Evolutionary conservation across 1,140 invertebrate species (phyloP).

Genomic region (Brachionus manjavacas): DNA sequence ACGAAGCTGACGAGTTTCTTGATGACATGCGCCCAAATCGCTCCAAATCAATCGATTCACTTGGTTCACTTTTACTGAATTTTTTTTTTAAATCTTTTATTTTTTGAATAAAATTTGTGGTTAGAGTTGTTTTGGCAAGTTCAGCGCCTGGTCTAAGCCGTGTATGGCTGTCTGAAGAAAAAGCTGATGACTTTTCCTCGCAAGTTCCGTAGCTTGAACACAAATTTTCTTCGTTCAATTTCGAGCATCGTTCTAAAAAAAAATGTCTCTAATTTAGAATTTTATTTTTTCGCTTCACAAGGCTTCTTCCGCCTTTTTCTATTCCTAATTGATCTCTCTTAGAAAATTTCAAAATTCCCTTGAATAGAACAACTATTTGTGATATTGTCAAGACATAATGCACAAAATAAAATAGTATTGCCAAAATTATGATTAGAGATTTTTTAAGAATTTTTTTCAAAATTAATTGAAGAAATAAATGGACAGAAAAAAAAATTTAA

Average conservation of each 20-base stretch:
- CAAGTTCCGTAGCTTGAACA: constrained; percentile 26
- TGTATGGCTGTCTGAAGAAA: not conserved
- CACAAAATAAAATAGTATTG: too few relatives aligned
- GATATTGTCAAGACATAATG: too few relatives aligned
- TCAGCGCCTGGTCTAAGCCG: not conserved
- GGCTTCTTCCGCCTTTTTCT: too few relatives aligned
- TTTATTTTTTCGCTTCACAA: too few relatives aligned
- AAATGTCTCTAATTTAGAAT: not conserved
- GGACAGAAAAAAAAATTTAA: too few relatives aligned
- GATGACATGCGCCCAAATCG: not conserved
- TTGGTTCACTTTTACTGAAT: not conserved
- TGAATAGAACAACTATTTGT: too few relatives aligned
- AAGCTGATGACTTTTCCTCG: not conserved
- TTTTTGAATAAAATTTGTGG: not conserved
- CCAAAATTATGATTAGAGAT: too few relatives aligned
- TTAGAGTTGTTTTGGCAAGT: not conserved
- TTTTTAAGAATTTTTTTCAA: too few relatives aligned
- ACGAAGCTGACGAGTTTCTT: not conserved
- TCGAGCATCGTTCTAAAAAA: constrained; percentile 10
- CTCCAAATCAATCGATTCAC: constrained; percentile 14
- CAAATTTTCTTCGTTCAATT: constrained; percentile 11
- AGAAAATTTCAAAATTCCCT: too few relatives aligned
- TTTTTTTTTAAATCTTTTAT: not conserved
- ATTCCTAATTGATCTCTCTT: too few relatives aligned
- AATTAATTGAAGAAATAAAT: too few relatives aligned